Evolutionary conservation across 2,888 invertebrate species (phyloP).

Genomic region (Phragmatobia fuliginosa): DNA sequence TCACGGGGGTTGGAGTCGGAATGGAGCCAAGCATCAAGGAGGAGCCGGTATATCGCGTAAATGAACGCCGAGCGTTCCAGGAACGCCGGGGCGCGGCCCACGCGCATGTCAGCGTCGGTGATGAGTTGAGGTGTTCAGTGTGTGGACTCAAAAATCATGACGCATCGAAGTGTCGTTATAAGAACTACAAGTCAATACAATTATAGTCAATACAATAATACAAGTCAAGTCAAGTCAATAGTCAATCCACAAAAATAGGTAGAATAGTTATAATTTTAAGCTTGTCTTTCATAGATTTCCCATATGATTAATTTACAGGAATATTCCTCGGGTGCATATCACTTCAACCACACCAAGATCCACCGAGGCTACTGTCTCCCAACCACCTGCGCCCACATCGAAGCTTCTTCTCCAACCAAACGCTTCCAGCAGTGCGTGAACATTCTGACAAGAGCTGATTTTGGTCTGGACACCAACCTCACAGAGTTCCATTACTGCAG

Average conservation of each 20-base stretch:
- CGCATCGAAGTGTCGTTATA: too few species aligned
- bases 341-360: conserved; percentile 68
- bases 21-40: too few species aligned
- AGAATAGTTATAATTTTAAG: neutral
- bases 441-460: conserved; percentile 40
- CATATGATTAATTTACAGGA: conserved; percentile 48
- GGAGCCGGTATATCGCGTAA: too few species aligned
- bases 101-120: too few species aligned
- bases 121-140: too few species aligned
- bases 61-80: too few species aligned
- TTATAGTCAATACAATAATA: too few species aligned
- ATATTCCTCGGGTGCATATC: conserved; percentile 55
- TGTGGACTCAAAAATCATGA: too few species aligned
- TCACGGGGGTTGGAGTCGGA: too few species aligned
- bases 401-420: conserved; percentile 18
- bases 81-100: too few species aligned
- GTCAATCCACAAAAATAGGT: neutral
- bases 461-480: conserved; percentile 56
- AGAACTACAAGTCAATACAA: too few species aligned
- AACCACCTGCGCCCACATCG: conserved; percentile 53
- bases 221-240: too few species aligned
- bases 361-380: conserved; percentile 68
- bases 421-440: conserved; percentile 63
- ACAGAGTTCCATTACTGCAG: conserved; percentile 57
- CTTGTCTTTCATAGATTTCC: neutral